phyloP scores from a whole-genome alignment of 2,888 invertebrate genomes.

The Ctenicera cuprea region DNA sequence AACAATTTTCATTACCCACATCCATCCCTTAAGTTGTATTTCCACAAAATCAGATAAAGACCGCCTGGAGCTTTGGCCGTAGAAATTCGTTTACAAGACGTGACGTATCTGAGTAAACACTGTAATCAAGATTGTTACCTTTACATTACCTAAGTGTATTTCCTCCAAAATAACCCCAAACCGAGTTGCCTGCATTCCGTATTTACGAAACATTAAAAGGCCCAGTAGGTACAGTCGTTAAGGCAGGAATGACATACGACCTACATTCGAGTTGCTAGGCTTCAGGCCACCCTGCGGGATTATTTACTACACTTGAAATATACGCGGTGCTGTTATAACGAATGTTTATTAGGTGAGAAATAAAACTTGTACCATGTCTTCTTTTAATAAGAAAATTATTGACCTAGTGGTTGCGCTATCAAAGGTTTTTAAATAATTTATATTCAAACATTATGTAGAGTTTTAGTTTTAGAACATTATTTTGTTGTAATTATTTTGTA shows the following conservation, averaged over 20 bases:
- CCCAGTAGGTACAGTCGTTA: background rate
- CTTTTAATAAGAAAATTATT: background rate
- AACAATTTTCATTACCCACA: background rate
- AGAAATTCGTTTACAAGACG: slow-evolving; percentile 20
- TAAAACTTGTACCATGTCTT: background rate
- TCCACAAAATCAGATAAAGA: slow-evolving; percentile 11
- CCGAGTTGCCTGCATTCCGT: background rate
- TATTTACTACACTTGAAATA: slow-evolving; percentile 18
- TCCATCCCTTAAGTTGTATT: background rate
- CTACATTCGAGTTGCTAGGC: slow-evolving; percentile 11
- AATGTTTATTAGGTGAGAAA: slow-evolving; percentile 7
- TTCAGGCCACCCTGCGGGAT: slow-evolving; percentile 8
- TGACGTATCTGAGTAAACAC: slow-evolving; percentile 17
- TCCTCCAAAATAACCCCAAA: background rate
- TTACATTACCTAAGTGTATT: slow-evolving; percentile 13
- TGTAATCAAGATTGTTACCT: slow-evolving; percentile 21
- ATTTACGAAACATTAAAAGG: slow-evolving; percentile 6
- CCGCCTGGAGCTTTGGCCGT: background rate
- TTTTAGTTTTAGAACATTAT: no score
- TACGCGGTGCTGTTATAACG: background rate
- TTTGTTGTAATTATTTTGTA: no score
- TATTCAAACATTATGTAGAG: no score
- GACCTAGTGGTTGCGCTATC: no score
- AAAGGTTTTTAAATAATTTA: no score
- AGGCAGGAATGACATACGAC: slow-evolving; percentile 4